Conservation (phyloP, 1,140 invertebrate species). For the Drosophila subobscura region DNA sequence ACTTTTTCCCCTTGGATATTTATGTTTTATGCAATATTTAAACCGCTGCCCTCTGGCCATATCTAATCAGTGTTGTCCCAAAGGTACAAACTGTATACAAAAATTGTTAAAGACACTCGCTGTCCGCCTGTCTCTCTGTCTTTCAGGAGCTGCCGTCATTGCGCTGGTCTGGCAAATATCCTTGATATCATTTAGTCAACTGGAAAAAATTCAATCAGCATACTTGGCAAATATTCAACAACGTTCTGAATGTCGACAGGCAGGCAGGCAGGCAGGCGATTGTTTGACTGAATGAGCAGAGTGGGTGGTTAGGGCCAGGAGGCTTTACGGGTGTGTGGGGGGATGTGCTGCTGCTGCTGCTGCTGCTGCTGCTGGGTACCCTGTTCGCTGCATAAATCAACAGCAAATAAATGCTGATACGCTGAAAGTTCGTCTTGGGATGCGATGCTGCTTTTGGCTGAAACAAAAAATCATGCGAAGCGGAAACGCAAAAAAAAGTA, state of each 20-base stretch:
- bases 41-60: constrained; percentile 31
- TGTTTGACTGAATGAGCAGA: constrained; percentile 45
- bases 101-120: constrained; percentile 42
- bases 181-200: constrained; percentile 84
- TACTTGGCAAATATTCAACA: constrained; percentile 83
- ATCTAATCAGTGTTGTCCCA: constrained; percentile 25
- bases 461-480: constrained; percentile 80
- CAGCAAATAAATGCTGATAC: constrained; percentile 83
- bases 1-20: no score
- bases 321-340: not conserved
- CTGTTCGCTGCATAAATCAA: constrained; percentile 76
- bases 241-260: constrained; percentile 26
- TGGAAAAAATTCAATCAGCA: constrained; percentile 84
- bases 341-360: not conserved
- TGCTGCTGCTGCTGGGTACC: not conserved
- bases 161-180: constrained; percentile 75
- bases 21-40: constrained; percentile 21
- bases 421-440: constrained; percentile 77
- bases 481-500: constrained; percentile 65
- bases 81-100: not conserved
- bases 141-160: constrained; percentile 37
- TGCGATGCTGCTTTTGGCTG: constrained; percentile 61
- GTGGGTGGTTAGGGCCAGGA: constrained; percentile 10
- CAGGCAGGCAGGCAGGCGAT: constrained; percentile 20
- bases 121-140: not conserved